Conservation (phyloP, 2,113 vertebrate genomes). For the Orientallactaga bullata region DNA sequence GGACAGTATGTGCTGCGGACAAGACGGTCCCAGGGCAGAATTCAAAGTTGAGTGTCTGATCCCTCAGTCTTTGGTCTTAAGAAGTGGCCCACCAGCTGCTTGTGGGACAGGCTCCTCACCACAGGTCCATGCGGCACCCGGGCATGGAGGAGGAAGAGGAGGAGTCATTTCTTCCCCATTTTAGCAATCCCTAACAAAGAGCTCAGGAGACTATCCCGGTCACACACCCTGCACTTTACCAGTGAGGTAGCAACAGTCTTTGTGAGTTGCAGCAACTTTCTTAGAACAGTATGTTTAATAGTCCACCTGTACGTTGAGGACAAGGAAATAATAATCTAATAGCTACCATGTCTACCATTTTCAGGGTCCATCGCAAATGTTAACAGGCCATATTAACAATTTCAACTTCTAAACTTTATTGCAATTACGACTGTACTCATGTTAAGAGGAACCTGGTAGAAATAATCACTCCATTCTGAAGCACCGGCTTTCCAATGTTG, state of each 20-base stretch:
- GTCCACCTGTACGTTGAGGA: not conserved
- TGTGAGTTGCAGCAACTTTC: not conserved
- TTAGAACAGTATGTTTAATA: not conserved
- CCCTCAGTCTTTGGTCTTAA: not conserved
- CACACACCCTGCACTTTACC: constrained; percentile 7
- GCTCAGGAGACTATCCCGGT: not conserved
- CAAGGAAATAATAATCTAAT: not conserved
- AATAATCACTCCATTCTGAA: not conserved
- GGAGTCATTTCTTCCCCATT: not conserved
- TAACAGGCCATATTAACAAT: not conserved
- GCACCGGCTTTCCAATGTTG: constrained; percentile 17
- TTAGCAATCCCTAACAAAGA: not conserved
- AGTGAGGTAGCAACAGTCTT: constrained; percentile 12
- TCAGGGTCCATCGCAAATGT: not conserved
- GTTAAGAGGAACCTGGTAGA: constrained; percentile 32
- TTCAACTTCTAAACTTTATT: not conserved
- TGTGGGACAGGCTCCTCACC: accelerated
- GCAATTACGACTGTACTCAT: not conserved
- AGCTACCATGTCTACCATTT: not conserved
- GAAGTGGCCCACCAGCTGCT: not conserved
- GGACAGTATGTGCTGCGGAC: not conserved
- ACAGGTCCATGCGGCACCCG: not conserved
- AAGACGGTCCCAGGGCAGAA: not conserved
- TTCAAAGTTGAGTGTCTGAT: not conserved
- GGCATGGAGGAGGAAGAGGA: not conserved